A percentile compares a stretch with the other conserved stretches of the same genome.
phyloP scores from a whole-genome alignment of 2,113 vertebrate species.

The Haemorhous mexicanus region DNA sequence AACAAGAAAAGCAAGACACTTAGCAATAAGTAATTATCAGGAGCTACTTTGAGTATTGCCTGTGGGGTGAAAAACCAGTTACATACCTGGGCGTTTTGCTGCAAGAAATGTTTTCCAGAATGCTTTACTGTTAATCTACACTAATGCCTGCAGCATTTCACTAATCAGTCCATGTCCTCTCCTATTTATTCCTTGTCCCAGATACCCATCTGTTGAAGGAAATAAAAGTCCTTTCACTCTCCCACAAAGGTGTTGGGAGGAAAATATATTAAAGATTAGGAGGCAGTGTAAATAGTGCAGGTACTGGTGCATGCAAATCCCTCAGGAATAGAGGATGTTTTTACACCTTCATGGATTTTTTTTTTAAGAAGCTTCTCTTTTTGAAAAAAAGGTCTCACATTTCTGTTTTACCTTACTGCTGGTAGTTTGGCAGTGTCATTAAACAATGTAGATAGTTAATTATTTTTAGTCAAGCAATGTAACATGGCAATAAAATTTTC shows the following conservation, averaged over 20 bases:
- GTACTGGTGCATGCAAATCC: background rate
- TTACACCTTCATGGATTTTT: background rate
- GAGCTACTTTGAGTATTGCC: background rate
- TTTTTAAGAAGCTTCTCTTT: background rate
- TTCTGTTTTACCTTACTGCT: background rate
- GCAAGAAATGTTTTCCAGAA: background rate
- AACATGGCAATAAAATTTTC: constrained; percentile 40
- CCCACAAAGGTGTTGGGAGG: background rate
- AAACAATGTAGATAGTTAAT: constrained; percentile 51
- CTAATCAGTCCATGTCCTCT: background rate
- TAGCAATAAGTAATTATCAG: background rate
- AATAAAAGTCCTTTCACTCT: background rate
- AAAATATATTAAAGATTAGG: background rate
- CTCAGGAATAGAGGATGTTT: background rate
- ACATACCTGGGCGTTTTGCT: rapidly evolving
- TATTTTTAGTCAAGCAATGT: constrained; percentile 52
- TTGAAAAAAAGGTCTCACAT: background rate
- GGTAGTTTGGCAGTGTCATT: constrained; percentile 2
- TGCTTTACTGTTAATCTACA: background rate
- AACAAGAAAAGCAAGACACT: background rate
- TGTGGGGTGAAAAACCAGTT: background rate
- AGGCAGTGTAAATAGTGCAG: background rate
- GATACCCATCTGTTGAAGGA: background rate
- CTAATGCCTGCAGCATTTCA: background rate
- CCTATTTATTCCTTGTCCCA: background rate